phyloP scores from a whole-genome alignment of 2,888 invertebrate species.

The Hesperia comma region DNA sequence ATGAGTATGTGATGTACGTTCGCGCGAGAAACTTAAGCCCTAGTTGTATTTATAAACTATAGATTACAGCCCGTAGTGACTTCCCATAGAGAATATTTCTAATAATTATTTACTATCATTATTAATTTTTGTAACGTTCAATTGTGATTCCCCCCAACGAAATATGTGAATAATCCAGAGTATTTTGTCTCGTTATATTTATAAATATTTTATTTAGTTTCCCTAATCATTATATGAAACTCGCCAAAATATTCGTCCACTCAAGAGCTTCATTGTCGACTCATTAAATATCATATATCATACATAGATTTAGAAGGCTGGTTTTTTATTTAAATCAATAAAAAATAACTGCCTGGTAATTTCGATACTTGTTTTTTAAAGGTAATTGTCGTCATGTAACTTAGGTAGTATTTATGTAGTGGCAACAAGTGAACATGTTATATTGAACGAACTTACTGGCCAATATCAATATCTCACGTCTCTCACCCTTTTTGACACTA shows the following conservation, averaged over 20 bases:
- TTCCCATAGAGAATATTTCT: no score
- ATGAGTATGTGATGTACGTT: background rate
- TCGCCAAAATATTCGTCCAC: slow-evolving; percentile 32
- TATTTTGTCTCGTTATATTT: slow-evolving; percentile 20
- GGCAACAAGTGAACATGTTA: slow-evolving; percentile 26
- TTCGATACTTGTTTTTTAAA: slow-evolving; percentile 24
- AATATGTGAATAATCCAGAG: slow-evolving; percentile 17
- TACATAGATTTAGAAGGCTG: slow-evolving; percentile 25
- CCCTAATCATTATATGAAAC: slow-evolving; percentile 21
- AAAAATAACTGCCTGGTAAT: slow-evolving; percentile 9
- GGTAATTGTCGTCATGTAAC: slow-evolving; percentile 19
- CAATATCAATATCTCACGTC: background rate
- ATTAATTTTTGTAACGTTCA: background rate
- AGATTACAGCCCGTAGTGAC: background rate
- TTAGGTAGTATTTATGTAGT: slow-evolving; percentile 17
- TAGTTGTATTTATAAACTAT: background rate
- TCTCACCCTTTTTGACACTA: background rate
- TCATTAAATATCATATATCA: slow-evolving; percentile 18
- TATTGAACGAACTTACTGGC: background rate
- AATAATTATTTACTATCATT: background rate
- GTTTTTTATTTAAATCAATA: slow-evolving; percentile 7
- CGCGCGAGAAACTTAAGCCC: background rate
- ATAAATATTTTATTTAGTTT: slow-evolving; percentile 25
- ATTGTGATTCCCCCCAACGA: slow-evolving; percentile 20
- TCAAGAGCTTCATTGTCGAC: slow-evolving; percentile 30